Evolutionary conservation across 1,140 invertebrate genomes (phyloP).

Genomic region (Andrena cerasifolii): DNA sequence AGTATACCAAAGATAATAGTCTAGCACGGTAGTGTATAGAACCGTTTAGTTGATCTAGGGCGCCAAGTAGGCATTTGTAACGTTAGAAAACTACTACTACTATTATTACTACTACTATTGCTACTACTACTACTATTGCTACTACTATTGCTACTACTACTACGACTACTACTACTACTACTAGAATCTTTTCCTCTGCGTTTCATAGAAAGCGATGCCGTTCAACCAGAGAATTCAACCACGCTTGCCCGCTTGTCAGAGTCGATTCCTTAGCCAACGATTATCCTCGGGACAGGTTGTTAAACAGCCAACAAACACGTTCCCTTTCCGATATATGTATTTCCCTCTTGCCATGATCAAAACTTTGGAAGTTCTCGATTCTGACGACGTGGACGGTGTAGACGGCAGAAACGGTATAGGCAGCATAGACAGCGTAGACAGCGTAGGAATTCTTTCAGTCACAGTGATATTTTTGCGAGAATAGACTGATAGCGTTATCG

Average conservation of each 20-base stretch:
- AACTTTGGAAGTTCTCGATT: background rate
- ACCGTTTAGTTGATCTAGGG: constrained; percentile 60
- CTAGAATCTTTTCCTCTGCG: constrained; percentile 46
- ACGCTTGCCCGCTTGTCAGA: constrained; percentile 50
- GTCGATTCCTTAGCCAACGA: constrained; percentile 15
- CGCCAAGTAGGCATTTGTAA: constrained; percentile 58
- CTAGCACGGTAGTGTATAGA: constrained; percentile 62
- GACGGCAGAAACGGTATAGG: no score
- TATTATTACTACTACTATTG: no score
- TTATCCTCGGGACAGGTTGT: no score
- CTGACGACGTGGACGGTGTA: background rate
- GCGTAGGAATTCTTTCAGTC: constrained; percentile 58
- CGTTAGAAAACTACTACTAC: constrained; percentile 59
- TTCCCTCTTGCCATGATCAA: no score
- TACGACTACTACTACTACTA: no score
- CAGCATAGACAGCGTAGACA: no score
- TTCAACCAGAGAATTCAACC: constrained; percentile 45
- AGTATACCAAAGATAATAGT: constrained; percentile 73
- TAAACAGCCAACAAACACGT: background rate
- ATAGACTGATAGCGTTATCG: constrained; percentile 73
- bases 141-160: no score
- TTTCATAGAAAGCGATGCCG: constrained; percentile 51
- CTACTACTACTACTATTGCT: no score
- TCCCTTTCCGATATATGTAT: no score
- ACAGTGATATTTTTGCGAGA: constrained; percentile 72